These are phyloP conservation scores for Myiotriccus ornatus DNA, from an alignment of 2,797 vertebrate genomes.

Conservation along the genomic window DNA sequence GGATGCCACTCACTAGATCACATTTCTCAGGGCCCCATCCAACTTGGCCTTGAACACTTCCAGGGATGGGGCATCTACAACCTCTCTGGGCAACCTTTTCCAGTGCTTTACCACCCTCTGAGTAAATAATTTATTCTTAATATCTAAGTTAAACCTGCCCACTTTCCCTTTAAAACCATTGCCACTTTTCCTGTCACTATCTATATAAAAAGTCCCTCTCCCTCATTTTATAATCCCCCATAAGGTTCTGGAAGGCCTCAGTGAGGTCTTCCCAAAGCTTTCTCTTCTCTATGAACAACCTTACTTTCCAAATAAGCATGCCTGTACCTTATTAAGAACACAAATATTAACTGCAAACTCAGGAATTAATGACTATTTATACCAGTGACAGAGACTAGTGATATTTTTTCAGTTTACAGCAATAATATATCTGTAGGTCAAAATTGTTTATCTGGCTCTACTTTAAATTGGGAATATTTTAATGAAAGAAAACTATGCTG, in stretches of 20 bases:
- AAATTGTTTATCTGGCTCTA: background rate
- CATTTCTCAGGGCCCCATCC: background rate
- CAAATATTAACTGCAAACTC: background rate
- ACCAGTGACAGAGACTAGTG: background rate
- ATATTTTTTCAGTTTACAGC: background rate
- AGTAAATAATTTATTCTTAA: background rate
- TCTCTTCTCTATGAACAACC: background rate
- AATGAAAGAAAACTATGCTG: background rate
- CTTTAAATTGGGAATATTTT: background rate
- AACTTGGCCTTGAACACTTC: background rate
- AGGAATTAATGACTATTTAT: background rate
- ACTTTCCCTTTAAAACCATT: background rate
- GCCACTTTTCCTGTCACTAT: background rate
- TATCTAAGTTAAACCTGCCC: background rate
- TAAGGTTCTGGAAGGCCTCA: background rate
- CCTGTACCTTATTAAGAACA: background rate
- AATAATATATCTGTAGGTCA: background rate
- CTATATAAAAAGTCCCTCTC: background rate
- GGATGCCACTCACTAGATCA: background rate
- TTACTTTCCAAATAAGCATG: background rate
- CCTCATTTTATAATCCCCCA: background rate
- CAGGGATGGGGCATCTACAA: background rate
- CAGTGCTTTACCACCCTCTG: background rate
- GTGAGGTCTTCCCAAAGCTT: background rate
- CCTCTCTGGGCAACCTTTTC: background rate